Conservation (phyloP, 2,888 invertebrate genomes). For the Morinoia aosen region DNA sequence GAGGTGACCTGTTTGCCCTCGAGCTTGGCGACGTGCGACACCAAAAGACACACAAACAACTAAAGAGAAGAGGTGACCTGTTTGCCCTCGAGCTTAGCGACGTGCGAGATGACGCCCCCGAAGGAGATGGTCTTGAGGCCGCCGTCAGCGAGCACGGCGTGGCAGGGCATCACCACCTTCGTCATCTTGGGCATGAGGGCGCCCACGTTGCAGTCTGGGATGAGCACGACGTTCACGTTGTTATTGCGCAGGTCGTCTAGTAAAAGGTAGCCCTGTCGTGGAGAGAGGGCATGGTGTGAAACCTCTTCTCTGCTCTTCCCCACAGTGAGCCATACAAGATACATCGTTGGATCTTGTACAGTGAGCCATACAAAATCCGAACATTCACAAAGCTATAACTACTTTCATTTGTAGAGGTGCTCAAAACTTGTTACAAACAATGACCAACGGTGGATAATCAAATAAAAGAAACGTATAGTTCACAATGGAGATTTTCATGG, state of each 20-base stretch:
- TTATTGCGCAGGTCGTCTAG: slow-evolving; percentile 22
- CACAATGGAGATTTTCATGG: no score
- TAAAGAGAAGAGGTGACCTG: not conserved
- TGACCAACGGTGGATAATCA: no score
- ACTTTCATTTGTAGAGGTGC: no score
- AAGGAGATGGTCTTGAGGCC: slow-evolving; percentile 34
- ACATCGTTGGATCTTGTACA: no score
- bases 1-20: no score
- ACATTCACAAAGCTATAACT: no score
- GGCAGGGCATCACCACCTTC: slow-evolving; percentile 30
- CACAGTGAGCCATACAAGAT: no score
- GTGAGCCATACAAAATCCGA: no score
- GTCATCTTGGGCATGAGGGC: slow-evolving; percentile 51
- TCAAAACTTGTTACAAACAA: no score
- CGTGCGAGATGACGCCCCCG: slow-evolving; percentile 40
- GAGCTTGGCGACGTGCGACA: not conserved
- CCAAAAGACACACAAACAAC: not conserved
- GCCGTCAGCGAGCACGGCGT: slow-evolving; percentile 38
- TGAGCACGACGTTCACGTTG: not conserved
- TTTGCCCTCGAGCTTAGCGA: slow-evolving; percentile 9
- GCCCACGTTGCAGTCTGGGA: slow-evolving; percentile 47
- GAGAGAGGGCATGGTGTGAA: not conserved
- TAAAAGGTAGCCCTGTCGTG: not conserved
- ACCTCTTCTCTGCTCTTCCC: no score
- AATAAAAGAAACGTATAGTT: no score